Conservation (phyloP, 1,140 invertebrate species). For the Heliconius melpomene region DNA sequence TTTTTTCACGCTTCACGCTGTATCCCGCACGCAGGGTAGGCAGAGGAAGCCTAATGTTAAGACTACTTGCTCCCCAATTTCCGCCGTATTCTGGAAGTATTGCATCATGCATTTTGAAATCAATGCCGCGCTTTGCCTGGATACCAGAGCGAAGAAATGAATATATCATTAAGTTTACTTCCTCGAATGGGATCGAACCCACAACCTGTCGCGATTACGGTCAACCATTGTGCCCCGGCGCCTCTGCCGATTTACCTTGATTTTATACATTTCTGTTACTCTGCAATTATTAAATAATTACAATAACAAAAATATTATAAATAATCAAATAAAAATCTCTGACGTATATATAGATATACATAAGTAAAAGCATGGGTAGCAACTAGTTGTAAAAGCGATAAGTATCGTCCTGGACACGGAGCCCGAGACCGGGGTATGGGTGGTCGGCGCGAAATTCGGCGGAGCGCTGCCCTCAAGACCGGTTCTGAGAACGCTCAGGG, state of each 20-base stretch:
- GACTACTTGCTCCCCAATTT: too few species aligned
- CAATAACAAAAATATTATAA: neutral
- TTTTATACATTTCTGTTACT: neutral
- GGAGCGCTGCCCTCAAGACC: constrained; percentile 66
- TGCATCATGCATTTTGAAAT: too few species aligned
- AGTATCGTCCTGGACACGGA: constrained; percentile 59
- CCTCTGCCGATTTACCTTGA: neutral
- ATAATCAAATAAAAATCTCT: neutral
- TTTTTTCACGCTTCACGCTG: too few species aligned
- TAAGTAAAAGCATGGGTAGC: neutral
- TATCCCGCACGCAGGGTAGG: too few species aligned
- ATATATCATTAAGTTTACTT: too few species aligned
- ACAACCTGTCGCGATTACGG: too few species aligned
- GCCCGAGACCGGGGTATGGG: constrained; percentile 57
- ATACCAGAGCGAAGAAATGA: too few species aligned
- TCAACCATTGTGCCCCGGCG: too few species aligned
- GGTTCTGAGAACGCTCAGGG: constrained; percentile 70
- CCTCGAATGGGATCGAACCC: too few species aligned
- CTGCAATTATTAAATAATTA: neutral
- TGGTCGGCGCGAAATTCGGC: constrained; percentile 76
- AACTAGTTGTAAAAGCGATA: constrained; percentile 71
- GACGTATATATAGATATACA: neutral
- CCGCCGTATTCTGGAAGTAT: too few species aligned
- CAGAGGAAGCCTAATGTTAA: too few species aligned
- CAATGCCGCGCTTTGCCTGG: too few species aligned